A percentile compares a stretch with the other conserved stretches of the same genome.
These are phyloP conservation scores for Syngnathus scovelli DNA, from an alignment of 2,113 vertebrate genomes.

Conservation along the genomic window DNA sequence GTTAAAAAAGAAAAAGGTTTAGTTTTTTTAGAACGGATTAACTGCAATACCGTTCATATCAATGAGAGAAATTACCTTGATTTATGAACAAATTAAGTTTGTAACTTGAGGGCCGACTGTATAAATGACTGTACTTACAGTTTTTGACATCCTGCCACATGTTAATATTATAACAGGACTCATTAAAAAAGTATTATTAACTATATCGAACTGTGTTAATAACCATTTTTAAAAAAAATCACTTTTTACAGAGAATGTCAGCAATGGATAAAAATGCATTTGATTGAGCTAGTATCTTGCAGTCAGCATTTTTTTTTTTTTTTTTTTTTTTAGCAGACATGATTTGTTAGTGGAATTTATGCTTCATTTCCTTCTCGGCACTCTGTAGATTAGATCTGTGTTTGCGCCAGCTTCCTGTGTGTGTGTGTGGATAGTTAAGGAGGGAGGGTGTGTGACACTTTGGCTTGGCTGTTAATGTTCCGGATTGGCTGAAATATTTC, in stretches of 20 bases:
- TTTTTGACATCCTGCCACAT: not conserved
- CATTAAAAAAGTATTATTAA: not conserved
- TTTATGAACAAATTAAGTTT: no score
- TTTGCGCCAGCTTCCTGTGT: slow-evolving; percentile 30
- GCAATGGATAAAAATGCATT: not conserved
- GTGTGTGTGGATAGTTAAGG: slow-evolving; percentile 16
- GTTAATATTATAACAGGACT: not conserved
- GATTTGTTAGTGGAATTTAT: slow-evolving; percentile 24
- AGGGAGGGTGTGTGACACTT: not conserved
- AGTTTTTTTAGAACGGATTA: no score
- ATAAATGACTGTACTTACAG: no score
- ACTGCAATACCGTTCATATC: no score
- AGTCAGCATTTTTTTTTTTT: slow-evolving; percentile 1
- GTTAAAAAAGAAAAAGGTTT: no score
- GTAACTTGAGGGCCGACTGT: no score
- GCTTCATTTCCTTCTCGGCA: slow-evolving; percentile 29
- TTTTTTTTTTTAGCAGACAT: not conserved
- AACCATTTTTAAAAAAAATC: not conserved
- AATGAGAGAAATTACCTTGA: no score
- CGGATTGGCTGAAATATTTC: slow-evolving; percentile 67
- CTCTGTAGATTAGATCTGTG: slow-evolving; percentile 31
- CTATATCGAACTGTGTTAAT: not conserved
- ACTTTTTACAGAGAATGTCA: not conserved
- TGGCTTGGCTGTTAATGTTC: slow-evolving; percentile 17
- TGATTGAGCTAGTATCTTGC: not conserved